Base-by-base conservation (phyloP, 2,113 vertebrate species). In the Sinocyclocheilus anophthalmus region DNA sequence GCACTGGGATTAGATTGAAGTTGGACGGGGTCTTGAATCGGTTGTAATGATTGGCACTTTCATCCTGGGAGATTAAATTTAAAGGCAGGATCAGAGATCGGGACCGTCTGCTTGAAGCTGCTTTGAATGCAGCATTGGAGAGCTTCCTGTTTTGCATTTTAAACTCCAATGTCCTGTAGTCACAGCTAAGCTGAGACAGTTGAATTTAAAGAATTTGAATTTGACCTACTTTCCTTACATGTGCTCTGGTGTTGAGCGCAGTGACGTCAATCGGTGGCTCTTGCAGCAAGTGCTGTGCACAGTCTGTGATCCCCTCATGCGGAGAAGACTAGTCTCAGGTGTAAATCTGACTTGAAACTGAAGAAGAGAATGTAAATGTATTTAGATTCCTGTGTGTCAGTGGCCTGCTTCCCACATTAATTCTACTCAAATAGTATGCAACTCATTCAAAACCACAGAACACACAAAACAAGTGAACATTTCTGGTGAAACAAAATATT, bases 201-300 rank as follows among this genome's bases (percentile, higher is more conserved):
- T 39, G 42, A 65, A 55, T 78, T 76, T 77, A 33, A 85, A 72
- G 70, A 81, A 75, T 78, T n/a, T 82, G 70, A 84, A 81, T 69
- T 24, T 86, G 88, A 81, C 88, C 85, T 88, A 87, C 69, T 84
- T 87, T 84, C 75, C 65, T 39, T 13, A 50, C 42, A 37, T 81
- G 37, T 61, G 18, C 50, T 85, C 13, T 69, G 63, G 76, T 33
- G 76, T 76, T 42, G 48, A 76, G 53, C 30, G 2, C 50, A 4
- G 18, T 86, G 84, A 86, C 84, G 84, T 86, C 84, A 86, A 72
- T 72, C 26, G 30, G 45, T 37, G 33, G 61, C 55, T 82, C 16
- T 48, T 0, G 16, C 24, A 0, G 65, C 18, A 70, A 53, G 63
- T 13, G 42, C 20, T 48, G 24, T 30, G 26, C 16, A n/a, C 45